Evolutionary conservation across 1,140 invertebrate genomes (phyloP), one percentile per base, ranked within the genome.

Genomic region (Andricus grossulariae): DNA sequence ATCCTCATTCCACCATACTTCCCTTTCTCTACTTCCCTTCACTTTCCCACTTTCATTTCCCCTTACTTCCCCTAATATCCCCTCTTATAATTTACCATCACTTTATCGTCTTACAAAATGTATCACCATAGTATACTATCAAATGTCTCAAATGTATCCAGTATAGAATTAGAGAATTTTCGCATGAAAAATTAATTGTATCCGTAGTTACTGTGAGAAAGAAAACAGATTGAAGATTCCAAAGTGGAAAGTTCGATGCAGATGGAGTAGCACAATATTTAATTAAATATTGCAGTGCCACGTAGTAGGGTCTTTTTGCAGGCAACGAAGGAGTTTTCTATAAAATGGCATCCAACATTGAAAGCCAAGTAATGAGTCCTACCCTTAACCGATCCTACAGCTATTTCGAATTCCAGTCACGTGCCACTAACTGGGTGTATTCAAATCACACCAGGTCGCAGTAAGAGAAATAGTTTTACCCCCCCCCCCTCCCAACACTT

Each of bases 351-450:
- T 15, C 21, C 60, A 73, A 77, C 73, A 74, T 77, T 52, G 73
- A 49, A 73, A 88, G 87, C 83, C 77, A 86, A 86, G 86, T 88
- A 86, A 85, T 84, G 85, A 88, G 85, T 84, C 80, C 82, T 77
- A 83, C 80, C 87, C 83, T 88, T 86, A 86, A 85, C 80, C 82
- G 77, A 83, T 86, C 85, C 79, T 82, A 83, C 54, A 54, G 71
- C n/a, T 32, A 86, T 86, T 83, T 74, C 79, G 82, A 79, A 90
- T 86, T 90, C 88, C 71, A 77, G 85, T 84, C 89, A 91, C 90
- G 90, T 80, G 87, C 86, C 83, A 80, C 88, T 91, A 90, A 91
- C 89, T 90, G 89, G 86, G 85, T 90, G 87, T 89, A 90, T 90
- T 91, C 89, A 91, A 91, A 90, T 90, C 90, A 90, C 89, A 89